Percentiles rank a stretch among this genome's conserved stretches.
These are phyloP conservation scores for Microcebus murinus DNA, from an alignment of 2,113 vertebrate genomes.

Conservation along the genomic window DNA sequence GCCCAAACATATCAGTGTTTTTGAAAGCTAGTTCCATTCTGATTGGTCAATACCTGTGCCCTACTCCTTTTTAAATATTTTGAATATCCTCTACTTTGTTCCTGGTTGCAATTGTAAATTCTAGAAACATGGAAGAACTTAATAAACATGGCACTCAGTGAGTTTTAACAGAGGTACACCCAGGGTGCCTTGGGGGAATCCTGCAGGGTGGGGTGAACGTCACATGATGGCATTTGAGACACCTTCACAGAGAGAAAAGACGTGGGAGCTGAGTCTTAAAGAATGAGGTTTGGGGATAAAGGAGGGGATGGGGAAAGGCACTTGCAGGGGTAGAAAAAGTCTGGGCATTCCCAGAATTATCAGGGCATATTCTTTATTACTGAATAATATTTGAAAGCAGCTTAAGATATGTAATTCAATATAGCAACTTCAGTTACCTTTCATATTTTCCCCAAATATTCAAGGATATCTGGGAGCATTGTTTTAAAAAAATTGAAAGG, in stretches of 20 bases:
- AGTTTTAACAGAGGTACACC: not conserved
- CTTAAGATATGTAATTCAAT: not conserved
- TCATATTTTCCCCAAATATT: constrained; percentile 3
- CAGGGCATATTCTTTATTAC: not conserved
- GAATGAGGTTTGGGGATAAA: not conserved
- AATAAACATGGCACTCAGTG: not conserved
- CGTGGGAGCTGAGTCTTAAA: not conserved
- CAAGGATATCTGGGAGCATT: not conserved
- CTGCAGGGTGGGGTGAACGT: not conserved
- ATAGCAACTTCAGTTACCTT: not conserved
- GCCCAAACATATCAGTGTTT: not conserved
- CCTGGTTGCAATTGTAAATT: not conserved
- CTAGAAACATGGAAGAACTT: not conserved
- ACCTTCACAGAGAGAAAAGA: not conserved
- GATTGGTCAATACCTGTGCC: not conserved
- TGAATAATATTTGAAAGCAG: not conserved
- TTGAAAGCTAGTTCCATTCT: not conserved
- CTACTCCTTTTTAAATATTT: not conserved
- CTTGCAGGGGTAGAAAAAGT: not conserved
- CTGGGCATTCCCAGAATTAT: not conserved
- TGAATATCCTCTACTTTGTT: not conserved
- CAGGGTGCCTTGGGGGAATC: not conserved
- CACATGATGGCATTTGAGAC: not conserved
- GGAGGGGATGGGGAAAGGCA: not conserved
- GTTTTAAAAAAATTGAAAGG: not conserved